phyloP scores from a whole-genome alignment of 2,797 vertebrate species.

The Clarias laeviceps region DNA sequence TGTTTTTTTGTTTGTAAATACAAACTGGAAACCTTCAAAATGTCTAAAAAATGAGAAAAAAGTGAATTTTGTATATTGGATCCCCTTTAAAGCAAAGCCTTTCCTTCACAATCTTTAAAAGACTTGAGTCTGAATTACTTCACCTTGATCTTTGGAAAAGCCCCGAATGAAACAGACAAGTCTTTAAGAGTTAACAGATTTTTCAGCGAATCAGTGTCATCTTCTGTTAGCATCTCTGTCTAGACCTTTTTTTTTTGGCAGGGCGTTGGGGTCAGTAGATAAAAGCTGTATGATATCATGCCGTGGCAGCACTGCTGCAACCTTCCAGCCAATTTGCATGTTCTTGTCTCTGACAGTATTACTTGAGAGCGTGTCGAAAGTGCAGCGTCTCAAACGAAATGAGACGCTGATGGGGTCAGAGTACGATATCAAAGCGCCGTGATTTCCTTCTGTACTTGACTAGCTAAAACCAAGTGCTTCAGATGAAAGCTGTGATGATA shows the following conservation, averaged over 20 bases:
- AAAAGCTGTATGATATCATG: conserved; percentile 25
- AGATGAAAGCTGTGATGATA: conserved; percentile 3
- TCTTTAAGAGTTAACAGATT: conserved; percentile 20
- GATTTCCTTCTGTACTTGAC: conserved; percentile 12
- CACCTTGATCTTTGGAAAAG: conserved; percentile 22
- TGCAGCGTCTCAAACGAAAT: neutral
- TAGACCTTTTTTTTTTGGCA: neutral
- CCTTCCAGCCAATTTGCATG: neutral
- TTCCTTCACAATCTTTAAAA: neutral
- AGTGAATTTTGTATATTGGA: too few species aligned
- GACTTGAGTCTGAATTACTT: neutral
- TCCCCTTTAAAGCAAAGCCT: neutral
- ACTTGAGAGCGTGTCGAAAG: neutral
- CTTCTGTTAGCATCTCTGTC: conserved; percentile 31
- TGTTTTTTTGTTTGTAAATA: too few species aligned
- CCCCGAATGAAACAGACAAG: conserved; percentile 2
- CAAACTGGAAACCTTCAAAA: too few species aligned
- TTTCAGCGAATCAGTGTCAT: conserved; percentile 34
- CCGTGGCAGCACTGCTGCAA: neutral
- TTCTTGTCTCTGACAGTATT: conserved; percentile 9
- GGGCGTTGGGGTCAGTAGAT: neutral
- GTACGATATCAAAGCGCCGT: neutral
- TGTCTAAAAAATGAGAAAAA: too few species aligned
- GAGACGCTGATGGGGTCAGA: conserved; percentile 11
- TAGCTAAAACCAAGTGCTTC: neutral